These are phyloP conservation scores for Artibeus jamaicensis DNA, from an alignment of 2,797 vertebrate genomes.

Conservation along the genomic window DNA sequence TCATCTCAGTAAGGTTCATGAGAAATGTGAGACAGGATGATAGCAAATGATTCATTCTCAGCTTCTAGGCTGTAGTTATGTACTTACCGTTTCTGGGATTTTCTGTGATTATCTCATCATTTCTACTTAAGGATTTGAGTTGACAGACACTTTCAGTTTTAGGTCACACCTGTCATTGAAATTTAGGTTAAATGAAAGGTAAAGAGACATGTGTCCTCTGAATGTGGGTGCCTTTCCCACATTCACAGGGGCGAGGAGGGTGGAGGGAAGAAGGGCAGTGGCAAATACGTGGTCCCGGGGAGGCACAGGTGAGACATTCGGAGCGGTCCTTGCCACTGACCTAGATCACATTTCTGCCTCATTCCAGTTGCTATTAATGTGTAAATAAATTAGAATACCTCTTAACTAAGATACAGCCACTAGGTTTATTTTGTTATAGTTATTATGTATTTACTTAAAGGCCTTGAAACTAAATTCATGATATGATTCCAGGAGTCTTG, in stretches of 20 bases:
- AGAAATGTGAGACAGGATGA: background rate
- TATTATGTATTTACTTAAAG: background rate
- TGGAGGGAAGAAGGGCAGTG: background rate
- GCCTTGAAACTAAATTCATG: background rate
- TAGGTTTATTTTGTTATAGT: background rate
- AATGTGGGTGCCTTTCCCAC: background rate
- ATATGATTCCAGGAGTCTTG: background rate
- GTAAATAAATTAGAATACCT: background rate
- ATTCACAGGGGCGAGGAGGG: background rate
- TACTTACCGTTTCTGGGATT: background rate
- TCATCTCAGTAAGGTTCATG: background rate
- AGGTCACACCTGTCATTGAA: background rate
- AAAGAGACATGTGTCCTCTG: background rate
- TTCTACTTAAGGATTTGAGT: conserved; percentile 10
- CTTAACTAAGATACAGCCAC: background rate
- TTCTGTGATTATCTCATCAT: background rate
- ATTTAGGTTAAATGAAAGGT: background rate
- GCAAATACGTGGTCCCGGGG: background rate
- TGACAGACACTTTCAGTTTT: background rate
- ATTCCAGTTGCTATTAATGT: background rate
- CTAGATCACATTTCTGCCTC: background rate
- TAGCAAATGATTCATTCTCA: background rate
- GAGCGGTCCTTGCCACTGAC: background rate
- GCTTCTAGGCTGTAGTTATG: background rate
- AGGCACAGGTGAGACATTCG: background rate